phyloP scores from a whole-genome alignment of 2,113 vertebrate species.

The Zosterops japonicus region DNA sequence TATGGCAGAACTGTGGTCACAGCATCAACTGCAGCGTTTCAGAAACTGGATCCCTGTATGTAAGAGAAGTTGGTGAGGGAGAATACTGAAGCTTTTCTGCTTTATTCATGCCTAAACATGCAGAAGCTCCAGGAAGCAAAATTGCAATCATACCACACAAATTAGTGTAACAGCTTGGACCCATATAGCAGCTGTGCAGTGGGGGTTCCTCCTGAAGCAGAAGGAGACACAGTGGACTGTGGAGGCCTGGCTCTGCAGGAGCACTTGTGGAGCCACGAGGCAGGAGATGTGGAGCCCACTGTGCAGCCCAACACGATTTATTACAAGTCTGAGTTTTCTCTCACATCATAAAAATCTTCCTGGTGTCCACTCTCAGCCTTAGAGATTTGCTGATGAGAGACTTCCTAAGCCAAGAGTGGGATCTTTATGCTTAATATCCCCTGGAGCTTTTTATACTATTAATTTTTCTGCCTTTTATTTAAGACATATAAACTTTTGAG shows the following conservation, averaged over 20 bases:
- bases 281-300: not conserved
- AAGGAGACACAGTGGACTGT: not conserved
- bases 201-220: not conserved
- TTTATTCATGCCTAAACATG: not conserved
- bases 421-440: not conserved
- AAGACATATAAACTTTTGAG: not conserved
- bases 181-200: not conserved
- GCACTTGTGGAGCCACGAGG: not conserved
- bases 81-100: not conserved
- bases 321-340: not conserved
- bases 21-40: fast-evolving
- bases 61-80: not conserved
- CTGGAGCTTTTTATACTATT: not conserved
- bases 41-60: not conserved
- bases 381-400: not conserved
- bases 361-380: not conserved
- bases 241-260: not conserved
- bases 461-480: not conserved
- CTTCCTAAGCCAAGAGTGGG: not conserved
- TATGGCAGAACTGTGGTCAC: not conserved
- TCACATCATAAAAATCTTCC: not conserved
- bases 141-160: not conserved
- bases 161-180: not conserved
- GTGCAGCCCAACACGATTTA: fast-evolving
- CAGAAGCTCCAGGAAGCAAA: not conserved